Evolutionary conservation across 2,113 vertebrate species (phyloP), one percentile per base, ranked within the genome.

Genomic region (Pedetes capensis): DNA sequence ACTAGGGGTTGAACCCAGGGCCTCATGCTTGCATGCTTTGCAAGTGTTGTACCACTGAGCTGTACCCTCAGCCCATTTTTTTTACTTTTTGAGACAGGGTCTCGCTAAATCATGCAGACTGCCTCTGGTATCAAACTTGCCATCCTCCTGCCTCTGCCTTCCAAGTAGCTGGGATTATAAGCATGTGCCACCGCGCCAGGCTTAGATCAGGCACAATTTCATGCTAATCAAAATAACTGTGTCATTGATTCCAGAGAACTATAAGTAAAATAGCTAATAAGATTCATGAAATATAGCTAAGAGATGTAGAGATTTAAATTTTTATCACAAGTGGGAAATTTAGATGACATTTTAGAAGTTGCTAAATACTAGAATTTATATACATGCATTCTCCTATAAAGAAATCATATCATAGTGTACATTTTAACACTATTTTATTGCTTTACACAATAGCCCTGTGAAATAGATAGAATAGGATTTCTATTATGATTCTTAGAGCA

Each of bases 381-480:
- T 85, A 74, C 44, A 2, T 55, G 88, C 32, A 74, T 74, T 87
- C 63, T 75, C 20, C 51, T 76, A 49, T 72, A 64, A 81, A 76
- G 25, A 90, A 90, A 75, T 74, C 22, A 42, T 23, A 47, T 42
- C 47, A 64, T 37, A 69, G 22, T 51, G 22, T 95, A 69, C 25
- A 92, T 44, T 75, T 91, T 34, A 68, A 92, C 4, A 95, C 11
- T 22, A 3, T 80, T 85, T 75, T 80, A 87, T 95, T 80, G 74
- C 59, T 74, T 69, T 76, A 74, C 1, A 42, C 44, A 69, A 37
- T 11, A 83, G 22, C 66, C 39, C 47, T 91, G 6, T 34, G 51
- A 82, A 72, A 23, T 53, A 79, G 17, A 44, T 2, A 78, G 42
- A 87, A 18, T 5, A 91, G 47, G 9, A 51, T 75, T 87, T 82